phyloP scores from a whole-genome alignment of 2,888 invertebrate species.

The Cistogaster globosa region DNA sequence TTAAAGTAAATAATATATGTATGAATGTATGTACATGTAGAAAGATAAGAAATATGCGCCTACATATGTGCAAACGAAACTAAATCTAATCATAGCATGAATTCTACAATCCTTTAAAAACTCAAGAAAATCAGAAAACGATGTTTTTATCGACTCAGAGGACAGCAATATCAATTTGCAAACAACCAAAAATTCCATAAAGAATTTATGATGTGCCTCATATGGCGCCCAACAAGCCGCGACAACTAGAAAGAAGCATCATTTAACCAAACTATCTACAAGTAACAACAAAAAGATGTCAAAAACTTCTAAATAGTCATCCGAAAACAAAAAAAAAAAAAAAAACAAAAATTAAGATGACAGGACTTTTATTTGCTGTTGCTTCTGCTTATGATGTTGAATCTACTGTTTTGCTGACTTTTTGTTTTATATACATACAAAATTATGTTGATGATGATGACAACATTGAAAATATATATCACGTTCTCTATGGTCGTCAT shows the following conservation, averaged over 20 bases:
- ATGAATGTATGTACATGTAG: neutral
- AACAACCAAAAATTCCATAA: conserved; percentile 26
- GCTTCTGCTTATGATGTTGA: conserved; percentile 34
- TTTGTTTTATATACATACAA: neutral
- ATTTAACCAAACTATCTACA: conserved; percentile 19
- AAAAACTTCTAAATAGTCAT: conserved; percentile 51
- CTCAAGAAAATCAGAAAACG: neutral
- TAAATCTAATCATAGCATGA: conserved; percentile 12
- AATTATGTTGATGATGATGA: conserved; percentile 48
- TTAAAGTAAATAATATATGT: neutral
- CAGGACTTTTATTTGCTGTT: conserved; percentile 48
- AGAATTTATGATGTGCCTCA: conserved; percentile 72
- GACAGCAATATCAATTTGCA: conserved; percentile 47
- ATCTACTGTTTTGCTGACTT: neutral
- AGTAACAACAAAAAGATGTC: conserved; percentile 28
- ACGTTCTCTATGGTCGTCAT: conserved; percentile 46
- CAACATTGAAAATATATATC: conserved; percentile 53
- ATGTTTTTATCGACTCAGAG: neutral
- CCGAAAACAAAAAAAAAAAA: neutral
- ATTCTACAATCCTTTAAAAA: conserved; percentile 7
- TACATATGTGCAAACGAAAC: neutral
- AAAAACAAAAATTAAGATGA: conserved; percentile 29
- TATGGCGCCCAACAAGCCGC: conserved; percentile 73
- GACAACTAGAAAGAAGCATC: no score
- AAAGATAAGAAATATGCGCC: no score